Evolutionary conservation across 2,113 vertebrate species (phyloP).

Genomic region (Orycteropus afer): DNA sequence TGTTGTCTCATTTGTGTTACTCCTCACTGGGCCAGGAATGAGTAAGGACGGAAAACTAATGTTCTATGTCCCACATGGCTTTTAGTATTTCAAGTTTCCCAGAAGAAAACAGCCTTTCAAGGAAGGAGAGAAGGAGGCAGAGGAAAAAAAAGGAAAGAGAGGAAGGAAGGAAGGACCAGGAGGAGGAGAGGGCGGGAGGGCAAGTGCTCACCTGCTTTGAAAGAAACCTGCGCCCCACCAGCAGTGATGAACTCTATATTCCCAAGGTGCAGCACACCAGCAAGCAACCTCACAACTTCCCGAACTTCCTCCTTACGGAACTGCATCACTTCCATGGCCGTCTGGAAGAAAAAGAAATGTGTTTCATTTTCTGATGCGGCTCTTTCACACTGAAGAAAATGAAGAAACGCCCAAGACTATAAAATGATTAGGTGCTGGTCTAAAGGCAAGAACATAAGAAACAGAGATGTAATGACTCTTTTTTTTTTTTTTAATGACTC

Average conservation of each 20-base stretch:
- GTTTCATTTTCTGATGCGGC: neutral
- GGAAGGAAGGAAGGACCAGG: neutral
- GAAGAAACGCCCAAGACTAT: too few relatives aligned
- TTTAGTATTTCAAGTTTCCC: neutral
- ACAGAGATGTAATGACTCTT: neutral
- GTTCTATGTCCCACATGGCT: neutral
- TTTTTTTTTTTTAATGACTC: neutral
- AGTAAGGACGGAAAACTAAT: neutral
- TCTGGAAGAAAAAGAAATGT: conserved; percentile 82
- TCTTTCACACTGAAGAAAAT: neutral
- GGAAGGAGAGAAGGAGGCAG: neutral
- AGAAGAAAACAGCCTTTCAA: neutral
- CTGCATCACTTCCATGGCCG: conserved; percentile 95
- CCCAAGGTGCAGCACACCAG: conserved; percentile 94
- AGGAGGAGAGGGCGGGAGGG: neutral
- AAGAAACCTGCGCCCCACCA: conserved; percentile 96
- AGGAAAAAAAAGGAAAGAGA: neutral
- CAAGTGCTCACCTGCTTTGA: conserved; percentile 92
- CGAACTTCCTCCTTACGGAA: conserved; percentile 93
- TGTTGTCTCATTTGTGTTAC: neutral
- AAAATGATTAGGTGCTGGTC: neutral
- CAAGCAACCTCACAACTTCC: conserved; percentile 93
- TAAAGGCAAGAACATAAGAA: neutral
- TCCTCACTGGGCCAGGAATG: neutral
- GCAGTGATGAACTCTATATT: conserved; percentile 98